phyloP scores from a whole-genome alignment of 2,888 invertebrate genomes.

The Lagria hirta region DNA sequence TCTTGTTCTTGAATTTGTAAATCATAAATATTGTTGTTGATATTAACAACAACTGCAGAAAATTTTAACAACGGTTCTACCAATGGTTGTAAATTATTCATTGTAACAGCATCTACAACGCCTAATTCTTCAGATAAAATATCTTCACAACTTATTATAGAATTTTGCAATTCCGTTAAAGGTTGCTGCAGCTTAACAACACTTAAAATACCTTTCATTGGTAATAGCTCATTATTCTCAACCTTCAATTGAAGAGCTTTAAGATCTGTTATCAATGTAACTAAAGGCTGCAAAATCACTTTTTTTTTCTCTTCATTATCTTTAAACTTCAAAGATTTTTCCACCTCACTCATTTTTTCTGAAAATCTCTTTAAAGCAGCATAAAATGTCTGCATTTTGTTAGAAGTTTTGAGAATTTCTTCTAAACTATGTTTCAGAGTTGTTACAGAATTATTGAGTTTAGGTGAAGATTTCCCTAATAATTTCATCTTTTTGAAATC shows the following conservation, averaged over 20 bases:
- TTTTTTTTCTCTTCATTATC: slow-evolving; percentile 9
- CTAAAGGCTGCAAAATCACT: slow-evolving; percentile 11
- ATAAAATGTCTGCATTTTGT: slow-evolving; percentile 21
- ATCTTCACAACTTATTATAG: slow-evolving; percentile 6
- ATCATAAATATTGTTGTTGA: slow-evolving; percentile 16
- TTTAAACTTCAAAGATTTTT: too few relatives aligned
- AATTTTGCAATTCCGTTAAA: slow-evolving; percentile 6
- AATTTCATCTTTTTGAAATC: too few relatives aligned
- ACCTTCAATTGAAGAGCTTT: slow-evolving; percentile 19
- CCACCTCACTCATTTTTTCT: slow-evolving; percentile 17
- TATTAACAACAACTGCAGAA: slow-evolving; percentile 9
- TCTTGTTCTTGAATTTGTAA: slow-evolving; percentile 22
- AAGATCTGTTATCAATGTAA: slow-evolving; percentile 21
- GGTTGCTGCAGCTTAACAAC: slow-evolving; percentile 26
- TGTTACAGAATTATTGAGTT: slow-evolving; percentile 24
- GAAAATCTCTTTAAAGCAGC: slow-evolving; percentile 25
- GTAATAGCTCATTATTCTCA: slow-evolving; percentile 12
- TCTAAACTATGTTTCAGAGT: slow-evolving; percentile 26
- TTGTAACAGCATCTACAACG: slow-evolving; percentile 1
- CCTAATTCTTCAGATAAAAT: slow-evolving; percentile 13
- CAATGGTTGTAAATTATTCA: slow-evolving; percentile 7
- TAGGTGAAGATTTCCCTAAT: too few relatives aligned
- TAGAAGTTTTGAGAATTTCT: slow-evolving; percentile 19
- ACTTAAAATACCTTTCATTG: slow-evolving; percentile 35
- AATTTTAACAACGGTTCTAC: slow-evolving; percentile 11